A percentile compares a stretch with the other conserved stretches of the same genome.
Evolutionary conservation across 2,797 vertebrate species (phyloP).

Genomic region (Acrossocheilus fasciatus): DNA sequence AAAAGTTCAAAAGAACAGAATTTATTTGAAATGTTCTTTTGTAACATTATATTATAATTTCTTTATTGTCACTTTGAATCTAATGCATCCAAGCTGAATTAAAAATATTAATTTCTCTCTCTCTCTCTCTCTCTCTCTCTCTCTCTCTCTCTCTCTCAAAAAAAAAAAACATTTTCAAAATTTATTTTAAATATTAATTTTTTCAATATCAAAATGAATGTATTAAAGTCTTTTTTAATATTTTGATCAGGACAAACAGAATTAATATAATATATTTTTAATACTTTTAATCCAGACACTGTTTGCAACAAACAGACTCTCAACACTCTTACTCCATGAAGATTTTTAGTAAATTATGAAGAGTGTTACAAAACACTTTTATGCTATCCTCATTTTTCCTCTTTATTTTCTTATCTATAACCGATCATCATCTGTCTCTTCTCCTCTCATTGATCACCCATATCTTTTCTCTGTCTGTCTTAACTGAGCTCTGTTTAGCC

Average conservation of each 20-base stretch:
- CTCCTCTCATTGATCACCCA: not conserved
- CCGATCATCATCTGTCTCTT: not conserved
- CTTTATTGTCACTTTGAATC: not conserved
- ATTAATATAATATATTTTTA: not conserved
- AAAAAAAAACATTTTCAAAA: not conserved
- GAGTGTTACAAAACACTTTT: too few relatives aligned
- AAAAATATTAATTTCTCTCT: too few relatives aligned
- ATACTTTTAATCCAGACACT: not conserved
- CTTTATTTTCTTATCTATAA: not conserved
- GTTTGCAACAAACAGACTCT: not conserved
- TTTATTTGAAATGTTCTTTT: not conserved
- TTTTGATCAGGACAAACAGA: not conserved
- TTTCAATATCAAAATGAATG: not conserved
- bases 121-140: too few relatives aligned
- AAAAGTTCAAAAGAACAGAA: not conserved
- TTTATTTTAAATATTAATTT: not conserved
- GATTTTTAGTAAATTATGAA: too few relatives aligned
- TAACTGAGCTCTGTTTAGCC: slow-evolving; percentile 45
- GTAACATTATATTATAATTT: not conserved
- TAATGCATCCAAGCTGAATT: not conserved
- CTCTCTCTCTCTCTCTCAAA: too few relatives aligned
- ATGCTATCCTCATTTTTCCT: not conserved
- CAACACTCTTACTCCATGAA: too few relatives aligned
- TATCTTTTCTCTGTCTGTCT: slow-evolving; percentile 26
- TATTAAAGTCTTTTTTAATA: not conserved